Conservation (phyloP, 1,140 invertebrate genomes). For the Brachionus rotundiformis region DNA sequence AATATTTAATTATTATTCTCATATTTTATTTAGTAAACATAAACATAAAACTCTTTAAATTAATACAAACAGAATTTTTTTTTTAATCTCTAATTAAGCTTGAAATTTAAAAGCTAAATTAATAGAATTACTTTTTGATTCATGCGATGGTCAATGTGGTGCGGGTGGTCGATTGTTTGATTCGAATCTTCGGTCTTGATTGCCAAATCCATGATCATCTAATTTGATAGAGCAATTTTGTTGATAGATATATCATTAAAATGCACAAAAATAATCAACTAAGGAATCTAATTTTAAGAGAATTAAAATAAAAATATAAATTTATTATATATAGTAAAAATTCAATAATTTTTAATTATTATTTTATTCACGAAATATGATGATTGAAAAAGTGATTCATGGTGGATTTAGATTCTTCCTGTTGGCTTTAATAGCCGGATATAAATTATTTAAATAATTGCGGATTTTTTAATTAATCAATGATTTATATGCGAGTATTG, state of each 20-base stretch:
- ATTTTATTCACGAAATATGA: neutral
- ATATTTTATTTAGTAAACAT: too few species aligned
- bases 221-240: neutral
- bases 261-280: neutral
- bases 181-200: neutral
- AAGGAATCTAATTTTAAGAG: neutral
- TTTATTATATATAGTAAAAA: too few species aligned
- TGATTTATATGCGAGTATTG: neutral
- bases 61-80: too few species aligned
- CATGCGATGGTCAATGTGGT: neutral
- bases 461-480: neutral
- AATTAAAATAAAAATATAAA: neutral
- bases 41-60: too few species aligned
- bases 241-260: neutral
- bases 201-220: neutral
- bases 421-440: neutral
- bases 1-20: neutral
- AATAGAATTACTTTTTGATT: constrained; percentile 12
- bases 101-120: too few species aligned
- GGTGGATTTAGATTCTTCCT: neutral
- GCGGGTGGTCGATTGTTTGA: neutral
- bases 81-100: too few species aligned
- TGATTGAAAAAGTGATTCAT: neutral
- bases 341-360: neutral
- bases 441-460: neutral